These are phyloP conservation scores for Pseudomyrmex dendroicus DNA, from an alignment of 1,140 invertebrate genomes.

Conservation along the genomic window DNA sequence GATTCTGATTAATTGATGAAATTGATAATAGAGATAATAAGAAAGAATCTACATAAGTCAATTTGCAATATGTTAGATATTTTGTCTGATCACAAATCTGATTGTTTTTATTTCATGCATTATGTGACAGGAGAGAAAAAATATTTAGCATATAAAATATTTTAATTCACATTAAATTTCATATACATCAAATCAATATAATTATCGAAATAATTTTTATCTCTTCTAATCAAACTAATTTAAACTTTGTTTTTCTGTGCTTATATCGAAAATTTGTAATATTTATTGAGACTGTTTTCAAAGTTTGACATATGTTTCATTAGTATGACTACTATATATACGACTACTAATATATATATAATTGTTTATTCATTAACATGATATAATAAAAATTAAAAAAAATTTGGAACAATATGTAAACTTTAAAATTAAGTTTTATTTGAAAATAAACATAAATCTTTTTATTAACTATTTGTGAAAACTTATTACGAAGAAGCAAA, in stretches of 20 bases:
- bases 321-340: too few relatives aligned
- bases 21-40: not conserved
- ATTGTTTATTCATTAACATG: not conserved
- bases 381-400: conserved; percentile 1
- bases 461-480: not conserved
- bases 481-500: not conserved
- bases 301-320: not conserved
- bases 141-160: not conserved
- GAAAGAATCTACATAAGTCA: not conserved
- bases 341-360: too few relatives aligned
- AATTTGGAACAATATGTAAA: not conserved
- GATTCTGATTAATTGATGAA: not conserved
- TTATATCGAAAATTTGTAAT: not conserved
- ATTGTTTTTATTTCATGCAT: too few relatives aligned
- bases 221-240: too few relatives aligned
- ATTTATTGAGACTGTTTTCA: not conserved
- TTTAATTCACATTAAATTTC: too few relatives aligned
- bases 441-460: not conserved
- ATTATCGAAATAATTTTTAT: too few relatives aligned
- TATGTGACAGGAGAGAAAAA: not conserved
- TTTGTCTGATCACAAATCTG: not conserved
- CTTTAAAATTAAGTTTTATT: not conserved
- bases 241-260: not conserved
- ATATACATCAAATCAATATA: too few relatives aligned
- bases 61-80: not conserved